These are phyloP conservation scores for Festucalex cinctus DNA, from an alignment of 2,113 vertebrate genomes.

Conservation along the genomic window DNA sequence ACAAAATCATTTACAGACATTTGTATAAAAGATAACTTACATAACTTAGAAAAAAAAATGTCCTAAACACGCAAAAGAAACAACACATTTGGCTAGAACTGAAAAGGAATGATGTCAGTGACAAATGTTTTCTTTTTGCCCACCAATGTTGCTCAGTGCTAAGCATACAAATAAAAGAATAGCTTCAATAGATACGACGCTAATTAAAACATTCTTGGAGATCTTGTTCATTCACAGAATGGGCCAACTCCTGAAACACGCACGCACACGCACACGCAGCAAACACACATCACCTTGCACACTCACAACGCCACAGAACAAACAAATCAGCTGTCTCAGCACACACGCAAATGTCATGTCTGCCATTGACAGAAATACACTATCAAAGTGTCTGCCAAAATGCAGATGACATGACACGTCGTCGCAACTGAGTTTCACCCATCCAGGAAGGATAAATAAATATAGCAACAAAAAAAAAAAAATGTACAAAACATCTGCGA, in stretches of 20 bases:
- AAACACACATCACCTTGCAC: constrained; percentile 13
- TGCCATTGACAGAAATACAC: constrained; percentile 26
- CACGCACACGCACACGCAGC: neutral
- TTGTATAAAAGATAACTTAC: constrained; percentile 70
- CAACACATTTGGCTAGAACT: constrained; percentile 34
- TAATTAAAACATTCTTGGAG: constrained; percentile 55
- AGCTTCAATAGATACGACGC: constrained; percentile 18
- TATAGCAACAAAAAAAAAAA: constrained; percentile 11
- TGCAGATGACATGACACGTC: constrained; percentile 39
- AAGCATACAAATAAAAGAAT: constrained; percentile 38
- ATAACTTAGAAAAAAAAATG: constrained; percentile 44
- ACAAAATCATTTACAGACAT: constrained; percentile 44
- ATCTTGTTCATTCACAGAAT: constrained; percentile 71
- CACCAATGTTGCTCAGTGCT: constrained; percentile 38
- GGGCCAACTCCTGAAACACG: constrained; percentile 54
- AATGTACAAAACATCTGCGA: constrained; percentile 70
- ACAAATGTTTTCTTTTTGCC: constrained; percentile 15
- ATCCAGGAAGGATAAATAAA: constrained; percentile 45
- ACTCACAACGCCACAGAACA: constrained; percentile 18
- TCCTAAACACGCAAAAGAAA: constrained; percentile 49
- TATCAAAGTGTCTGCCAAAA: constrained; percentile 28
- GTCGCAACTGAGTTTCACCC: constrained; percentile 24
- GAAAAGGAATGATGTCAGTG: constrained; percentile 22
- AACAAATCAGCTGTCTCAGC: constrained; percentile 38
- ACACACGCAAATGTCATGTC: constrained; percentile 36